Conservation (phyloP, 2,888 invertebrate species). For the Labia minor region DNA sequence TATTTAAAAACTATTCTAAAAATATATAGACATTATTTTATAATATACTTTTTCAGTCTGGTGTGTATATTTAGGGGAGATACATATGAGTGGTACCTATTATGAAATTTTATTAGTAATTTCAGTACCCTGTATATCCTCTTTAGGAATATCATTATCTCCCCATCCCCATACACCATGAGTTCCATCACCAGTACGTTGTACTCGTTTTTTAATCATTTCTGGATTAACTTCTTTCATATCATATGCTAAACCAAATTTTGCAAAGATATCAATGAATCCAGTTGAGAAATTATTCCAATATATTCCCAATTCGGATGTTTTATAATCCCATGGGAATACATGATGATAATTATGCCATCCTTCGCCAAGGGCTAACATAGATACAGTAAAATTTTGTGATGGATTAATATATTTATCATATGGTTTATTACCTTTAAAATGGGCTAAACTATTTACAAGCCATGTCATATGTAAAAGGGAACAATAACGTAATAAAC, state of each 20-base stretch:
- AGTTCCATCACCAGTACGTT: constrained; percentile 61
- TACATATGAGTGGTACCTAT: no score
- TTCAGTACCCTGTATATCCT: not conserved
- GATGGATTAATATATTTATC: constrained; percentile 47
- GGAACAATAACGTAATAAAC: constrained; percentile 65
- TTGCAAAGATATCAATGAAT: constrained; percentile 70
- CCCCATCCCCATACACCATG: constrained; percentile 74
- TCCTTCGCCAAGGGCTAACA: constrained; percentile 39
- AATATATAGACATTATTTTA: no score
- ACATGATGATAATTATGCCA: constrained; percentile 49
- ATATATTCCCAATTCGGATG: constrained; percentile 64
- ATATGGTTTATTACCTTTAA: constrained; percentile 64
- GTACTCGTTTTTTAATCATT: constrained; percentile 55
- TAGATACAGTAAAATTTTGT: constrained; percentile 37
- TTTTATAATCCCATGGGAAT: constrained; percentile 79
- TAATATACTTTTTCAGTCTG: no score
- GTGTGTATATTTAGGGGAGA: no score
- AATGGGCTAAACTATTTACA: constrained; percentile 82
- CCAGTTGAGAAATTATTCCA: constrained; percentile 60
- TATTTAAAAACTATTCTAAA: no score
- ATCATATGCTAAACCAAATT: constrained; percentile 79
- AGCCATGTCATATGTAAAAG: constrained; percentile 81
- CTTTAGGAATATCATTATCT: constrained; percentile 48
- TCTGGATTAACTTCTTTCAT: constrained; percentile 65
- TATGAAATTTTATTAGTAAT: not conserved